phyloP scores from a whole-genome alignment of 2,797 vertebrate genomes.

The Neosilurus hyrtlii region DNA sequence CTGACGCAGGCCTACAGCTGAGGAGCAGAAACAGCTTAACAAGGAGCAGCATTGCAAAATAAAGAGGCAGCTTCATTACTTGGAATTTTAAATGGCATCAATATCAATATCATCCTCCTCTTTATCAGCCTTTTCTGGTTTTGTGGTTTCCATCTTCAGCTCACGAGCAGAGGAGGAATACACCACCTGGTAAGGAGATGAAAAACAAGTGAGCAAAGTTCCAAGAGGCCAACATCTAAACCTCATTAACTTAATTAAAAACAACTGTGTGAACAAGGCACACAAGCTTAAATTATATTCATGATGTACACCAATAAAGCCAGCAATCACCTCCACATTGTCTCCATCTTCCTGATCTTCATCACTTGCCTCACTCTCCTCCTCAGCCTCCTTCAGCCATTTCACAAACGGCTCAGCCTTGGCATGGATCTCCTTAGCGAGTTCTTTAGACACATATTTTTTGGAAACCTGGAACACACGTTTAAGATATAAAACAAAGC shows the following conservation, averaged over 20 bases:
- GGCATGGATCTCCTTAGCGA: constrained; percentile 97
- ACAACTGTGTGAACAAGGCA: too few relatives aligned
- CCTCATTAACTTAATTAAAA: too few relatives aligned
- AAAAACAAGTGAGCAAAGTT: not conserved
- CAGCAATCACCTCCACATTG: constrained; percentile 69
- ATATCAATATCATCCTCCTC: constrained; percentile 96
- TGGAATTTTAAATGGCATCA: constrained; percentile 88
- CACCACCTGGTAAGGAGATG: constrained; percentile 80
- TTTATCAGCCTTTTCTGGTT: constrained; percentile 77
- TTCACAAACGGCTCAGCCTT: constrained; percentile 97
- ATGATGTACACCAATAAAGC: not conserved
- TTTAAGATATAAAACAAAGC: not conserved
- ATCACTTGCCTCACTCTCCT: constrained; percentile 95
- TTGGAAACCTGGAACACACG: constrained; percentile 83
- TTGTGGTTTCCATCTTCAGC: constrained; percentile 95
- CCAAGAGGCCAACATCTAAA: too few relatives aligned
- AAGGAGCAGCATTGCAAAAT: constrained; percentile 46
- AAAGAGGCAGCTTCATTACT: constrained; percentile 42
- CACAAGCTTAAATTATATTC: not conserved
- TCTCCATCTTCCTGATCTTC: constrained; percentile 81
- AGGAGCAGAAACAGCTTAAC: constrained; percentile 41
- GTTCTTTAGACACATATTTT: constrained; percentile 97
- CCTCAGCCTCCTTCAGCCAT: constrained; percentile 98
- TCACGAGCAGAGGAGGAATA: constrained; percentile 91
- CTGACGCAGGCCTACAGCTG: constrained; percentile 47